Evolutionary conservation across 1,140 invertebrate genomes (phyloP), one percentile per base, ranked within the genome.

Genomic region (Megalopta genalis): DNA sequence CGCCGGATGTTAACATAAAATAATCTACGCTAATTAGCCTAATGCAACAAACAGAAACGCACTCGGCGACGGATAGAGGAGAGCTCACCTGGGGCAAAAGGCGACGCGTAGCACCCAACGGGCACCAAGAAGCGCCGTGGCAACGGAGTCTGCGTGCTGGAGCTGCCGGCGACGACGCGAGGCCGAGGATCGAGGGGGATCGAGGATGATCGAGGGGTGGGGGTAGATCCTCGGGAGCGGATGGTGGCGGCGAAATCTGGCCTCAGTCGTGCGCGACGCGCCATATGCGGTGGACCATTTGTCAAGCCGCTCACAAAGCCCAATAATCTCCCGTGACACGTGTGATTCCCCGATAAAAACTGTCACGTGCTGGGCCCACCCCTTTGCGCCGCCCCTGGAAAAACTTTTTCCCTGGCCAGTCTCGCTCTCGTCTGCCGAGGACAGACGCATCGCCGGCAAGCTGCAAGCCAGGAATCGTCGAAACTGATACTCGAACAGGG

Each of bases 201-300:
- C 54, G 42, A 46, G 42, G 42, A 46, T 46, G 42, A 46, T 46
- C 42, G 42, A 12, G 21, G 21, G 64, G 60, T 37, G 70, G 64
- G 65, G 57, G 76, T 63, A 79, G 82, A 60, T 52, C 54, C 81
- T 68, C 60, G 80, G 64, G 71, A 68, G 78, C 85, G 84, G 85
- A 87, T 87, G 78, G 88, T 87, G 89, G 90, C 88, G 82, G 74
- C 88, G 75, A 89, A 78, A 82, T 87, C 78, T 84, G 84, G 85
- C 76, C 86, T 90, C 90, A 91, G 90, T 91, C 88, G 88, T 86
- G 89, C 89, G 90, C 90, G 87, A 90, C 86, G 89, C 90, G 90
- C 89, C 90, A 90, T 87, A 91, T 90, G 89, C 86, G 87, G 73
- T 89, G 88, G 88, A 87, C 81, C 88, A 90, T 91, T 90, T 84